Evolutionary conservation across 2,888 invertebrate species (phyloP).

Genomic region (Chouioia cunea): DNA sequence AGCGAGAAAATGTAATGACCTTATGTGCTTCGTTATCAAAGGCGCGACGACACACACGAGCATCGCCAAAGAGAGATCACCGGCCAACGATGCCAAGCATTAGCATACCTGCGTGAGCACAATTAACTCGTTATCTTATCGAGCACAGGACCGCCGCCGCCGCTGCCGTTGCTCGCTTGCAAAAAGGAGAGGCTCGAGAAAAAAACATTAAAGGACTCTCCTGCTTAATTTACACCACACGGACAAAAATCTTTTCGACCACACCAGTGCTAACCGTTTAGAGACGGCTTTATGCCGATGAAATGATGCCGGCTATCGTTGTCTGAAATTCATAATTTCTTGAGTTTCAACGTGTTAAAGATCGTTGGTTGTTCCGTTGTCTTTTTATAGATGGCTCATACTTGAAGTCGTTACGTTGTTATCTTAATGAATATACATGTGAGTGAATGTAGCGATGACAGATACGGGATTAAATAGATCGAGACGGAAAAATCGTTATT

Average conservation of each 20-base stretch:
- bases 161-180: slow-evolving; percentile 38
- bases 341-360: background rate
- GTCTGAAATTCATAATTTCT: background rate
- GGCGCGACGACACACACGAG: slow-evolving; percentile 58
- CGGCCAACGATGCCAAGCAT: slow-evolving; percentile 58
- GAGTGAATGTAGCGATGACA: background rate
- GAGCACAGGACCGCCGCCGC: slow-evolving; percentile 57
- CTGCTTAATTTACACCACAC: slow-evolving; percentile 67
- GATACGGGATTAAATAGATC: background rate
- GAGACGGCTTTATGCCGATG: slow-evolving; percentile 50
- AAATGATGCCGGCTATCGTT: slow-evolving; percentile 26
- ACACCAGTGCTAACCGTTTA: slow-evolving; percentile 2
- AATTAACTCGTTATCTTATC: slow-evolving; percentile 70
- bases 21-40: slow-evolving; percentile 64
- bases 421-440: slow-evolving; percentile 42
- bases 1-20: slow-evolving; percentile 64
- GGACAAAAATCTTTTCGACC: slow-evolving; percentile 33
- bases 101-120: slow-evolving; percentile 68
- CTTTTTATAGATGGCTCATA: background rate
- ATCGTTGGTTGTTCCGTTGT: too few relatives aligned
- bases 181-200: background rate
- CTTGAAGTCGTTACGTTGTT: slow-evolving; percentile 32
- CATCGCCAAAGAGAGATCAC: slow-evolving; percentile 55
- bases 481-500: background rate
- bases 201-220: slow-evolving; percentile 62